These are phyloP conservation scores for Paralvinella palmiformis DNA, from an alignment of 1,140 invertebrate species.

Conservation along the genomic window DNA sequence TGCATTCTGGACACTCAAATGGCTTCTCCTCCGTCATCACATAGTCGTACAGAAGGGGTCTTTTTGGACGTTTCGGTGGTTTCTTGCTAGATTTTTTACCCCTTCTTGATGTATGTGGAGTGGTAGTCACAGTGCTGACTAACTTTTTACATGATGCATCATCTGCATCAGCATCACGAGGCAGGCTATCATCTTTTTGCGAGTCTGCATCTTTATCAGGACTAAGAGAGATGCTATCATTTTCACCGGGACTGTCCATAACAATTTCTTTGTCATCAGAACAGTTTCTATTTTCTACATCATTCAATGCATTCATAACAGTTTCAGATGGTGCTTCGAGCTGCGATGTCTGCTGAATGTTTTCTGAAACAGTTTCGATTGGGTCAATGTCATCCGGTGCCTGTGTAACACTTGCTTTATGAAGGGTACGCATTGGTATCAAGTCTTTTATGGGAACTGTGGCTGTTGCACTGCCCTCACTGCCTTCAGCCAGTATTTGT, in stretches of 20 bases:
- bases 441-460: too few relatives aligned
- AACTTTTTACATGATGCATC: background rate
- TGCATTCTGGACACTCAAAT: background rate
- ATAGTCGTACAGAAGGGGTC: conserved; percentile 1
- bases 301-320: too few relatives aligned
- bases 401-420: too few relatives aligned
- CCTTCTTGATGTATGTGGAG: background rate
- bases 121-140: too few relatives aligned
- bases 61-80: background rate
- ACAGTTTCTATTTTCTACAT: too few relatives aligned
- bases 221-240: too few relatives aligned
- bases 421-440: too few relatives aligned
- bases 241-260: too few relatives aligned
- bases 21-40: conserved; percentile 10
- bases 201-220: background rate
- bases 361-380: background rate
- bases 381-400: background rate
- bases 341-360: too few relatives aligned
- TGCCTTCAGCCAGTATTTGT: background rate
- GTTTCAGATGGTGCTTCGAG: too few relatives aligned
- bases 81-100: background rate
- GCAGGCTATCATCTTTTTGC: background rate
- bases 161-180: background rate
- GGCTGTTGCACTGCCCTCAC: background rate
- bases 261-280: too few relatives aligned